Base-by-base conservation (phyloP, 1,140 invertebrate species). In the Armadillidium nasatum region DNA sequence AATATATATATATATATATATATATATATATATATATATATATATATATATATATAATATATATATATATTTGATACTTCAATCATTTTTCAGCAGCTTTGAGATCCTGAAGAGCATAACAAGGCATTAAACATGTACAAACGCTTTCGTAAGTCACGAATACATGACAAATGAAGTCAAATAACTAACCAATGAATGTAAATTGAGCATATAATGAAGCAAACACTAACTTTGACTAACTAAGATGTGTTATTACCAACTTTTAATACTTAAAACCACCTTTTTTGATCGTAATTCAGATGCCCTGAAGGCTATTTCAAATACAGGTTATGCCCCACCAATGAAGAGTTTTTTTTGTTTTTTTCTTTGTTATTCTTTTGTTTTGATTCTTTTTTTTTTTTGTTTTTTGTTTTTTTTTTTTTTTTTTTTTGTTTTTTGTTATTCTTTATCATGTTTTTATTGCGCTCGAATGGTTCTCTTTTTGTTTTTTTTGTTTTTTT, bases 1-100 rank as follows among this genome's bases (percentile, higher is more conserved):
- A 60, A 60, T 60, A 60, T 60, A 60, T 60, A 60, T 60, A 60
- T 60, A 60, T 60, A 60, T 60, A 60, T 60, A 60, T 60, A 60
- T 60, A 60, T 60, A 60, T 60, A 60, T 60, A 60, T 60, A 60
- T 60, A 60, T 60, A 60, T 60, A 60, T 60, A 60, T 60, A 60
- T 60, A 60, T 60, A 60, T 60, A 60, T 60, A 60, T 60, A 60
- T 60, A 60, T 60, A 60, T 60, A n/a, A 60, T 60, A 60, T 60
- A 60, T 60, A 60, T 60, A 60, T 60, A 60, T 60, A 60, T 60
- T 3, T 60, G 19, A 60, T 19, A 60, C 11, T 60, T 60, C 50
- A 60, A 60, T 60, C 50, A 60, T 60, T 60, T 15, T 60, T 60
- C 50, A 60, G 50, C 50, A 60, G 50, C 50, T 13, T 60, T 1